These are phyloP conservation scores for Phyllotreta cruciferae DNA, from an alignment of 2,888 invertebrate genomes.

Conservation along the genomic window DNA sequence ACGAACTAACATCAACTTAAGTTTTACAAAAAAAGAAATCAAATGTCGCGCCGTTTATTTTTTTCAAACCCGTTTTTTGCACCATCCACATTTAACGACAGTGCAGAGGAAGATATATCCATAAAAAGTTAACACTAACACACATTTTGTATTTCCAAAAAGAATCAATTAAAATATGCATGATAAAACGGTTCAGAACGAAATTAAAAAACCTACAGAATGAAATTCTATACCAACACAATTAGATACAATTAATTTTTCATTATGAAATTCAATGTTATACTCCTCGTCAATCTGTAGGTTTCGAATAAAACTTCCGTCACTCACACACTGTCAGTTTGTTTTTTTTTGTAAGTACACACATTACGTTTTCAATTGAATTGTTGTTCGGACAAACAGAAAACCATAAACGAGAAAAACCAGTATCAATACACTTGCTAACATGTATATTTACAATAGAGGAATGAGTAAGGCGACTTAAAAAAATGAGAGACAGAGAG, in stretches of 20 bases:
- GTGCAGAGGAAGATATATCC: conserved; percentile 32
- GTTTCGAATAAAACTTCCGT: conserved; percentile 26
- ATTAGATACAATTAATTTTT: neutral
- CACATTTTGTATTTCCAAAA: conserved; percentile 19
- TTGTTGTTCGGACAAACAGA: conserved; percentile 39
- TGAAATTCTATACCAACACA: neutral
- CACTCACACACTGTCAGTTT: conserved; percentile 47
- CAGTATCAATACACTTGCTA: conserved; percentile 51
- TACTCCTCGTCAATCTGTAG: conserved; percentile 2
- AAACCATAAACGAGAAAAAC: conserved; percentile 39
- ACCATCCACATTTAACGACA: conserved; percentile 33
- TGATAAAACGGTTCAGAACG: too few species aligned
- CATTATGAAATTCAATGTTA: neutral
- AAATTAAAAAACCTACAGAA: too few species aligned
- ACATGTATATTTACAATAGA: conserved; percentile 56
- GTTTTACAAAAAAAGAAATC: conserved; percentile 4
- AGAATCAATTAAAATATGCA: neutral
- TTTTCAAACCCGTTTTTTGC: conserved; percentile 31
- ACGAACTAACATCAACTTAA: conserved; percentile 12
- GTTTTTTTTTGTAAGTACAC: conserved; percentile 56
- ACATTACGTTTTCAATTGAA: conserved; percentile 37
- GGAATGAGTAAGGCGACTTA: conserved; percentile 58
- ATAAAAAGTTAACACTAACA: conserved; percentile 35
- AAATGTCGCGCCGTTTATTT: conserved; percentile 9
- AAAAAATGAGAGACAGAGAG: conserved; percentile 15